Conservation (phyloP, 2,113 vertebrate genomes). For the Anguilla rostrata region DNA sequence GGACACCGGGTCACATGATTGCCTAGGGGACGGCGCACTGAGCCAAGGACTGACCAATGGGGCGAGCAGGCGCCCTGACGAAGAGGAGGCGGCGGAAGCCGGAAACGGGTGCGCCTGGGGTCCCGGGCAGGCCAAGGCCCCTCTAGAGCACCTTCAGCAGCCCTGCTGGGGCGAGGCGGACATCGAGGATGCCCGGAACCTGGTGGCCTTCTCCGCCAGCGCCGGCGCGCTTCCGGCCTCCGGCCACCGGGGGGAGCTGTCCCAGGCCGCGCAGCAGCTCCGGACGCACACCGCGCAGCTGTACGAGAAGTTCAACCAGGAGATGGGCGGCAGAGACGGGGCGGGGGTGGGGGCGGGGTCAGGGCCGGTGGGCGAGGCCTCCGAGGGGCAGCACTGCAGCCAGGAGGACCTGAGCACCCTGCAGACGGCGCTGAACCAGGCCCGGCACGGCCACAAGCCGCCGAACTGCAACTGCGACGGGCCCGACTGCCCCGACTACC, state of each 20-base stretch:
- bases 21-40: conserved; percentile 87
- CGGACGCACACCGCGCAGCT: conserved; percentile 71
- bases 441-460: conserved; percentile 90
- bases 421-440: conserved; percentile 83
- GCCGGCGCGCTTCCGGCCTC: conserved; percentile 81
- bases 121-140: conserved; percentile 62
- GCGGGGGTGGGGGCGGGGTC: conserved; percentile 44
- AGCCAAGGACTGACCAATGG: conserved; percentile 83
- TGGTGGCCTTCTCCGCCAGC: conserved; percentile 89
- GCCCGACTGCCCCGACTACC: conserved; percentile 94
- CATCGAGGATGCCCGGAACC: conserved; percentile 86
- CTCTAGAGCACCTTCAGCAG: conserved; percentile 47
- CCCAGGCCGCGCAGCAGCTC: conserved; percentile 63
- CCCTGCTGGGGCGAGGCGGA: conserved; percentile 62
- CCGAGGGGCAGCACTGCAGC: conserved; percentile 52
- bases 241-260: conserved; percentile 50
- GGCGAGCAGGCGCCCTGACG: conserved; percentile 70
- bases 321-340: conserved; percentile 71
- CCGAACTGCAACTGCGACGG: conserved; percentile 95
- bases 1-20: conserved; percentile 95
- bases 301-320: conserved; percentile 88
- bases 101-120: conserved; percentile 53
- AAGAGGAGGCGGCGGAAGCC: conserved; percentile 53
- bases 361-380: conserved; percentile 53
- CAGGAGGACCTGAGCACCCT: conserved; percentile 83